A percentile compares a stretch with the other conserved stretches of the same genome.
Conservation (phyloP, 2,113 vertebrate species). For the Alexandromys fortis region DNA sequence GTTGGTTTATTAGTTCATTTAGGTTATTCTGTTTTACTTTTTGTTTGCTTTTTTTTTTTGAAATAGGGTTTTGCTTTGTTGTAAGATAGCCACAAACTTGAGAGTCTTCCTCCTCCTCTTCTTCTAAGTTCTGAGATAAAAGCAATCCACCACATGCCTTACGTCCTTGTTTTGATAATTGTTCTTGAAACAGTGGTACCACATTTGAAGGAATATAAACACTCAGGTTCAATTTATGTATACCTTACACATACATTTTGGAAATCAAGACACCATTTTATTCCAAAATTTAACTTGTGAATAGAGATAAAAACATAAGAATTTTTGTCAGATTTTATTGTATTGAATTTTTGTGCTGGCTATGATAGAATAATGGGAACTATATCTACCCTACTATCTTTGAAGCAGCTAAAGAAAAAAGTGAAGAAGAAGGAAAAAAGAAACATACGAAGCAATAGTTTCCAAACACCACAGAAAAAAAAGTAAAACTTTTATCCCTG, state of each 20-base stretch:
- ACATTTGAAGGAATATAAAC: not conserved
- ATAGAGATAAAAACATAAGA: not conserved
- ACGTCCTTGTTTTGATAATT: not conserved
- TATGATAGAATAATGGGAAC: not conserved
- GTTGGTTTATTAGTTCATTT: not conserved
- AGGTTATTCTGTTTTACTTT: not conserved
- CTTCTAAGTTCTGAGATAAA: not conserved
- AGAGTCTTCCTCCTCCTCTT: not conserved
- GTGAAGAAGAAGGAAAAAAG: too few species aligned
- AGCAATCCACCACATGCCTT: not conserved
- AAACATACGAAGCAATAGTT: not conserved
- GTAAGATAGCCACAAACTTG: not conserved
- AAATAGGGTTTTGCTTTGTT: not conserved
- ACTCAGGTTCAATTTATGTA: not conserved
- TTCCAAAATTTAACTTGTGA: not conserved
- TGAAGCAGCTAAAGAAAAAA: not conserved
- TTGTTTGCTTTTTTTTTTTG: not conserved
- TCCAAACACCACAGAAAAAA: not conserved
- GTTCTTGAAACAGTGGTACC: not conserved
- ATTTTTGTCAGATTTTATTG: not conserved
- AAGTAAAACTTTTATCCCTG: not conserved
- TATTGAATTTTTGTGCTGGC: not conserved
- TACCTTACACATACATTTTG: not conserved
- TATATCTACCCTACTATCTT: not conserved
- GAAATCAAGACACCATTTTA: not conserved